Base-by-base conservation (phyloP, 2,888 invertebrate genomes). In the Drosophila melanosoma region DNA sequence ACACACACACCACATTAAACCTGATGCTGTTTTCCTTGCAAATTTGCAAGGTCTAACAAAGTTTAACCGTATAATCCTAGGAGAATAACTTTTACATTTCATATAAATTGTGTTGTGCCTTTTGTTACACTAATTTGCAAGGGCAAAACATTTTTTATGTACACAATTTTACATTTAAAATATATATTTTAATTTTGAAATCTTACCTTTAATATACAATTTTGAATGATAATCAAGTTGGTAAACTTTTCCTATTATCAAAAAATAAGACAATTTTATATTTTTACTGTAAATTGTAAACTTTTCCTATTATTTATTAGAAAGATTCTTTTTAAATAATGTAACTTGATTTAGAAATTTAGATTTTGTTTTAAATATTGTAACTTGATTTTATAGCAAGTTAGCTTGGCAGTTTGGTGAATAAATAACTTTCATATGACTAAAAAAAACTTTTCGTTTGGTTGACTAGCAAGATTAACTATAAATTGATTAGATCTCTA, bases 81-180 rank as follows among this genome's bases (percentile, higher is more conserved):
- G 76, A 48, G 76, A 61, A 62, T 53, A 42, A 35, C 15, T 49
- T 69, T 36, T 29, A 69, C 74, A 79, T 66, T 35, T 52, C 33
- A 45, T 8, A 38, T 42, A 63, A 76, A 78, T 73, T 74, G 58
- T 10, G 35, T 40, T 58, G 2, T 33, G 3, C 32, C n/a, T 52
- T 45, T 52, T 40, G 51, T 20, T 69, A 66, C 59, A 63, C 66
- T 76, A 36, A 29, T 36, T 17, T 52, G 49, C 35, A 63, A 51
- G 38, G 11, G 17, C 10, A 11, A 53, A 1, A 7, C 15, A 33
- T 20, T 52, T 33, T 45, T 23, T 23, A 15, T 15, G 15, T 45
- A 23, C 4, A 4, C 7, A 45, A 45, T 3, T 23, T 15, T 15
- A 8, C 1, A 15, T 12, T 7, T 1, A 7, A 20, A 7, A 45